Percentiles rank a stretch among this genome's conserved stretches.
phyloP scores from a whole-genome alignment of 2,888 invertebrate genomes.

The Phania funesta region DNA sequence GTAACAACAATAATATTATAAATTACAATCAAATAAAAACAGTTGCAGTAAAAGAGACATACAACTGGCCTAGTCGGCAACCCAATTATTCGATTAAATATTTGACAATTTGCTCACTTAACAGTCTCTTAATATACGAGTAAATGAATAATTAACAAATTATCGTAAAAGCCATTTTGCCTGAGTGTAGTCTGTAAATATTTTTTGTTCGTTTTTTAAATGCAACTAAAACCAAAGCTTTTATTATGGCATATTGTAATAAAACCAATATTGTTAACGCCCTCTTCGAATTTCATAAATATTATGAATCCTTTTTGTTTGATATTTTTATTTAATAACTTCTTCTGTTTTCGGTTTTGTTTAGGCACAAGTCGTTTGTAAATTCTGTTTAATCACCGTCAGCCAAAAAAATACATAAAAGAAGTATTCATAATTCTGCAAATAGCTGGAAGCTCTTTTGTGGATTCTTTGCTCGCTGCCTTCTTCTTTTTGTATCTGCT shows the following conservation, averaged over 20 bases:
- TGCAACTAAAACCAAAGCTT: conserved; percentile 1
- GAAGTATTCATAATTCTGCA: conserved; percentile 22
- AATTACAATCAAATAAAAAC: too few relatives aligned
- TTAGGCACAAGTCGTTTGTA: neutral
- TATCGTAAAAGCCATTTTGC: neutral
- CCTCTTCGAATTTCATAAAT: conserved; percentile 31
- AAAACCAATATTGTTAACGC: conserved; percentile 58
- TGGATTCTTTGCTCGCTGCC: conserved; percentile 10
- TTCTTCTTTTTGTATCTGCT: neutral
- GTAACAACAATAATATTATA: too few relatives aligned
- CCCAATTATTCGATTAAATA: too few relatives aligned
- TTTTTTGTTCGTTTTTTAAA: neutral
- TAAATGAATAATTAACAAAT: too few relatives aligned
- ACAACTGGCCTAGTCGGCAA: too few relatives aligned
- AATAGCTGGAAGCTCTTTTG: conserved; percentile 34
- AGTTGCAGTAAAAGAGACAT: too few relatives aligned
- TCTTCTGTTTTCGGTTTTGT: conserved; percentile 10
- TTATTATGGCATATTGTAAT: conserved; percentile 49
- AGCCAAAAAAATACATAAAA: conserved; percentile 25
- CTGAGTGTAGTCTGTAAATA: conserved; percentile 28
- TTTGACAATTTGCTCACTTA: too few relatives aligned
- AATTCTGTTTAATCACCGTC: conserved; percentile 28
- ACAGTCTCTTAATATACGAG: too few relatives aligned
- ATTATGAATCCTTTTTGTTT: conserved; percentile 29
- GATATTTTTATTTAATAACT: neutral